Percentiles rank a stretch among this genome's conserved stretches.
Conservation (phyloP, 2,888 invertebrate genomes). For the Acronicta psi region DNA sequence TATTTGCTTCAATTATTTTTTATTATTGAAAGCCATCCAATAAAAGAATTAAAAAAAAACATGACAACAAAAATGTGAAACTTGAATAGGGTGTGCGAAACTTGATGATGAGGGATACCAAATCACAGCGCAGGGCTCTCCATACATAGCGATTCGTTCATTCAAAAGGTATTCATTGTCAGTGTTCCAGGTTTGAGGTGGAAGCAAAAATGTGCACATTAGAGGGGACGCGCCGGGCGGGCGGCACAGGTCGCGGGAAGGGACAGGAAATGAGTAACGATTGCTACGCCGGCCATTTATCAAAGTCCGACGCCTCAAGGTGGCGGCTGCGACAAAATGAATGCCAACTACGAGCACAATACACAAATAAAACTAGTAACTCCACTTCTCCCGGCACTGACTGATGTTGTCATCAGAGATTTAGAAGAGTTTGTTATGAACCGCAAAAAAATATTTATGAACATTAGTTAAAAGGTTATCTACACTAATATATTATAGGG, state of each 20-base stretch:
- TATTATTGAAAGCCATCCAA: constrained; percentile 39
- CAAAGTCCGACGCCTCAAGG: constrained; percentile 79
- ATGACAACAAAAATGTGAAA: constrained; percentile 46
- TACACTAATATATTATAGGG: no score
- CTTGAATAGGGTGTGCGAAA: constrained; percentile 27
- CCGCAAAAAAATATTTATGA: neutral
- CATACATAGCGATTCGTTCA: constrained; percentile 55
- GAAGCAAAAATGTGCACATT: constrained; percentile 75
- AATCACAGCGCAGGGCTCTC: constrained; percentile 51
- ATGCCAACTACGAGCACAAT: constrained; percentile 63
- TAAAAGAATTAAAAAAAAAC: constrained; percentile 44
- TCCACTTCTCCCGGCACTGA: constrained; percentile 3
- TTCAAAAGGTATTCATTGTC: constrained; percentile 65
- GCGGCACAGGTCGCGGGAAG: constrained; percentile 69
- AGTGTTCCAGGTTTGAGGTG: constrained; percentile 63
- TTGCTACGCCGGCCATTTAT: constrained; percentile 82
- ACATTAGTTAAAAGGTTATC: no score
- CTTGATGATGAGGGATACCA: constrained; percentile 49
- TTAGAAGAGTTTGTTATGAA: neutral
- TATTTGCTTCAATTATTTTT: constrained; percentile 40
- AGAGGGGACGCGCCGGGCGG: constrained; percentile 58
- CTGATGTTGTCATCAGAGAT: neutral
- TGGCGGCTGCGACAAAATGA: constrained; percentile 71
- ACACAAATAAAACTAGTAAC: constrained; percentile 51
- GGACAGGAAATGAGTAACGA: constrained; percentile 84